Conservation (phyloP, 2,113 vertebrate genomes). For the Anhinga rufa region DNA sequence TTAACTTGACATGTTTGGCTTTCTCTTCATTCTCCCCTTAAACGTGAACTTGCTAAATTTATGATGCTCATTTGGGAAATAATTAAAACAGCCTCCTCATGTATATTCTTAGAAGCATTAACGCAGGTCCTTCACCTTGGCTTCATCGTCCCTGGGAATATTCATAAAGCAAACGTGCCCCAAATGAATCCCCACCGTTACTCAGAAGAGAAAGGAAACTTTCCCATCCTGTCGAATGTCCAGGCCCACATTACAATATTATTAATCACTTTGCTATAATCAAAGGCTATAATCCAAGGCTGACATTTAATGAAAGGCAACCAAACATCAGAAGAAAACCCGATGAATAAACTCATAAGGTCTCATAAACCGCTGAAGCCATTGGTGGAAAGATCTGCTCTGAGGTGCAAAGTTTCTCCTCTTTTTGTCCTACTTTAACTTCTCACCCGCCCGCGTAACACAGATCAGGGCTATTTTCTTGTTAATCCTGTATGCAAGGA, state of each 20-base stretch:
- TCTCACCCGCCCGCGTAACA: rapidly evolving
- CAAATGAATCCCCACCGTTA: not conserved
- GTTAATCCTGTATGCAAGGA: not conserved
- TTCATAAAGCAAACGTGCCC: not conserved
- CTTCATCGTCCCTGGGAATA: not conserved
- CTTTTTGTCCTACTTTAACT: not conserved
- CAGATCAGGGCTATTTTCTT: not conserved
- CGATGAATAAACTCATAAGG: not conserved
- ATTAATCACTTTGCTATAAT: not conserved
- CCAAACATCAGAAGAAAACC: not conserved
- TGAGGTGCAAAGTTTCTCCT: not conserved
- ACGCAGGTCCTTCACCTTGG: not conserved
- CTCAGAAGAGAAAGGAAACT: not conserved
- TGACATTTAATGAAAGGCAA: not conserved
- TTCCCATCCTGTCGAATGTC: not conserved
- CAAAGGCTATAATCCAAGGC: not conserved
- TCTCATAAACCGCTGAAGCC: not conserved
- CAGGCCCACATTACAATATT: not conserved
- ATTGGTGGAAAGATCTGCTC: not conserved
- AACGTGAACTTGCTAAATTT: not conserved
- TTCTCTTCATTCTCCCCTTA: not conserved
- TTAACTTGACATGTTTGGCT: not conserved
- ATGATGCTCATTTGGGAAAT: not conserved
- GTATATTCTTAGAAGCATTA: not conserved
- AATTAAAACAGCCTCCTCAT: not conserved